These are phyloP conservation scores for Remorina albescens DNA, from an alignment of 2,797 vertebrate species.

Conservation along the genomic window DNA sequence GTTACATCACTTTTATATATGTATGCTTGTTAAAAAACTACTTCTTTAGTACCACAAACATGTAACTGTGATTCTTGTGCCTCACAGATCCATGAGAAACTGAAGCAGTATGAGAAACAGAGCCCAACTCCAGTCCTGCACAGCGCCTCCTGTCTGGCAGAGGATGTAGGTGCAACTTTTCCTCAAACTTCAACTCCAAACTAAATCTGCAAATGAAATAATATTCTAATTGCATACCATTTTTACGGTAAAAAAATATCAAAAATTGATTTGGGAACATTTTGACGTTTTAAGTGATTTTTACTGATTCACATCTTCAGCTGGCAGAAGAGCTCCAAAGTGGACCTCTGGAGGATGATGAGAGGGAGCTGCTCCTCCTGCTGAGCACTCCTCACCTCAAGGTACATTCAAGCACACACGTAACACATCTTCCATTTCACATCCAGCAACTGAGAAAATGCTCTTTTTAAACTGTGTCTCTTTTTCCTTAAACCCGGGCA, in stretches of 20 bases:
- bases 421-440: constrained; percentile 7
- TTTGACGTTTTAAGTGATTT: constrained; percentile 6
- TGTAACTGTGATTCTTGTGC: constrained; percentile 29
- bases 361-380: constrained; percentile 91
- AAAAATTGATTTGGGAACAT: neutral
- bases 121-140: constrained; percentile 91
- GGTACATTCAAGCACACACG: constrained; percentile 75
- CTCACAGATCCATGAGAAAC: constrained; percentile 92
- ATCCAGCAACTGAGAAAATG: neutral
- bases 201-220: neutral
- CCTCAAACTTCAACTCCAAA: neutral
- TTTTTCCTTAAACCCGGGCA: constrained; percentile 9
- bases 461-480: neutral
- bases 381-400: constrained; percentile 93
- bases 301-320: constrained; percentile 70
- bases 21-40: too few relatives aligned
- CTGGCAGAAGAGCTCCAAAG: constrained; percentile 93
- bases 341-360: constrained; percentile 86
- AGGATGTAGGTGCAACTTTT: constrained; percentile 87
- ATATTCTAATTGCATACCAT: too few relatives aligned
- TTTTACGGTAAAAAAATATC: neutral
- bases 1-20: neutral
- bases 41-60: too few relatives aligned
- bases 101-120: constrained; percentile 91
- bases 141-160: constrained; percentile 90